Base-by-base conservation (phyloP, 2,797 vertebrate species). In the Gambusia yucatana region DNA sequence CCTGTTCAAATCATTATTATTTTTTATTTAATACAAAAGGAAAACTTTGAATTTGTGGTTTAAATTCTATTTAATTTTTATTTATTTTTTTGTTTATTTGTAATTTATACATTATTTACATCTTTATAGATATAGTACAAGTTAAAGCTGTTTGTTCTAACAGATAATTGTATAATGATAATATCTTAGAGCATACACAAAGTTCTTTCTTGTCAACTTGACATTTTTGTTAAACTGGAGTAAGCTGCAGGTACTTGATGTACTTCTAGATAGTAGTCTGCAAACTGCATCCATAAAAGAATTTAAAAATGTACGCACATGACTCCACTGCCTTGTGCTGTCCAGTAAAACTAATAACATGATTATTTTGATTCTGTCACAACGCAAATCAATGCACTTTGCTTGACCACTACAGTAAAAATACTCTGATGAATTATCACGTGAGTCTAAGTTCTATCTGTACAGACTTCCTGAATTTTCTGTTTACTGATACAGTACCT, bases 161-260 rank as follows among this genome's bases (percentile, higher is more conserved):
- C 36, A 65, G 33, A 33, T 71, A 30, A 67, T 82, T 17, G 13
- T 72, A n/a, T 73, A 75, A 77, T 79, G 55, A 48, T 47, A 44
- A 20, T 69, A 13, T 79, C 33, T 71, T 41, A 63, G 46, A 52
- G n/a, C 20, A 33, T 33, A 1, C 33, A 33, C 33, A 76, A 75
- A 83, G 47, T 36, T 43, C 69, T 81, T 59, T 46, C 77, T 80
- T 57, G 43, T 81, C 84, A 86, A 87, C 75, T 85, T 88, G 73
- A 86, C 71, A 46, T 9, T 55, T 84, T 87, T 88, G 75, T 47
- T 47, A 47, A 47, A 46, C 44, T 46, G 44, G 13, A 47, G 46
- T 47, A 47, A 47, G 46, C 4, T 47, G 46, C 46, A 16, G 48
- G 20, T 22, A 50, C 48, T 50, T 50, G 5, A 22, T 50, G 48